A percentile compares a stretch with the other conserved stretches of the same genome.
These are phyloP conservation scores for Drosophila watanabei DNA, from an alignment of 1,140 invertebrate genomes.

Conservation along the genomic window DNA sequence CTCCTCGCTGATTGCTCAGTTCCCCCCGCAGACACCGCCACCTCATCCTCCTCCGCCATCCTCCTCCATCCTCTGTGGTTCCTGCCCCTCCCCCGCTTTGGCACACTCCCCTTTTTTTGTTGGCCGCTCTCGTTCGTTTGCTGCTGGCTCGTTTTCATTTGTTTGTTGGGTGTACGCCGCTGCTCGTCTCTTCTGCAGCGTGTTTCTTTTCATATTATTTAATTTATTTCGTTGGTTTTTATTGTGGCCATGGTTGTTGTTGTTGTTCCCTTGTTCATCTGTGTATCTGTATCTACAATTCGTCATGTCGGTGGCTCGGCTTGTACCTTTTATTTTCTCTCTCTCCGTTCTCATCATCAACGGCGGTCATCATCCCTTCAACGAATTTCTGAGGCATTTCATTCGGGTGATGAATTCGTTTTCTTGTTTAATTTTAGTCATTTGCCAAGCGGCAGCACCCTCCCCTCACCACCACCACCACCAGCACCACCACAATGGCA, in stretches of 20 bases:
- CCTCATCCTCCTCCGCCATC: not conserved
- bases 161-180: constrained; percentile 60
- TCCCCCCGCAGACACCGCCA: not conserved
- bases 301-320: constrained; percentile 30
- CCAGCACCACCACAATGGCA: constrained; percentile 17
- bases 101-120: constrained; percentile 9
- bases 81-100: constrained; percentile 2
- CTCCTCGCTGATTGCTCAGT: constrained; percentile 72
- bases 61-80: constrained; percentile 3
- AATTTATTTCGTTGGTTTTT: constrained; percentile 83
- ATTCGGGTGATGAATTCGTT: constrained; percentile 75
- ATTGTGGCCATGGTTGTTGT: constrained; percentile 65
- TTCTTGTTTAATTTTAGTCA: constrained; percentile 81
- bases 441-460: constrained; percentile 59
- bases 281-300: constrained; percentile 51
- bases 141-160: constrained; percentile 50
- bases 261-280: constrained; percentile 29
- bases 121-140: constrained; percentile 19
- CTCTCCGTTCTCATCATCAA: constrained; percentile 23
- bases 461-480: constrained; percentile 16
- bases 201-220: constrained; percentile 83
- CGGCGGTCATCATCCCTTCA: constrained; percentile 62
- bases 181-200: constrained; percentile 60
- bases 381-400: constrained; percentile 71
- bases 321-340: constrained; percentile 40